Base-by-base conservation (phyloP, 2,113 vertebrate genomes). In the Emberiza fucata region DNA sequence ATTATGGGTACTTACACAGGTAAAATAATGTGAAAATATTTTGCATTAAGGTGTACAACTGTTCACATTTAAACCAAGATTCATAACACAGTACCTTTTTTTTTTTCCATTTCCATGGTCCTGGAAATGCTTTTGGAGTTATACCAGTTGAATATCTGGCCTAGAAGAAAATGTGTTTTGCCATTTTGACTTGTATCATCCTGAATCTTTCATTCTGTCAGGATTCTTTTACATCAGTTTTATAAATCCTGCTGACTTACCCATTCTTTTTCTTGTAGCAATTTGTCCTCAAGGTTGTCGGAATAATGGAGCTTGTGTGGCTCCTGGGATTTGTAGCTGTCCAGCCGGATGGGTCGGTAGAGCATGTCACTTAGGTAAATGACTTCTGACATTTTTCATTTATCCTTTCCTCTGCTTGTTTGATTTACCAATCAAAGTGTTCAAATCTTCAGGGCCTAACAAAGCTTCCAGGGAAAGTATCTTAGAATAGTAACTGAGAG, bases 291-390 rank as follows among this genome's bases (percentile, higher is more conserved):
- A 99, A 84, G 98, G 98, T 89, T 99, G 98, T 56, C 96, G 90
- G 54, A 99, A 98, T 79, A 98, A 98, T 29, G 98, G 98, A 21
- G 85, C 97, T 93, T 99, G 98, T 76, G 97, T 98, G 96, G 98
- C 98, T 88, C 98, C 98, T 84, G 98, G 98, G 97, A 98, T 99
- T 98, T 99, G 98, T 96, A 99, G 98, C 98, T 99, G 98, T 97
- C 97, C 92, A 15, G 98, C 98, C 56, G 98, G 98, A 82, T 99
- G 98, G 98, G 88, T 99, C 5, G 98, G 98, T 27, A 98, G 98
- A 22, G 98, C 98, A 50, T 99, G 98, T 92, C 98, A 99, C 85
- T 98, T 97, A n/a, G 98, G 98, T 99, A 96, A 95, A 94, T 57
- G 64, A 33, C 51, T 92, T 83, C 70, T 92, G 93, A 51, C 61